Evolutionary conservation across 2,797 vertebrate species (phyloP).

Genomic region (Acestrorhynchus altus): DNA sequence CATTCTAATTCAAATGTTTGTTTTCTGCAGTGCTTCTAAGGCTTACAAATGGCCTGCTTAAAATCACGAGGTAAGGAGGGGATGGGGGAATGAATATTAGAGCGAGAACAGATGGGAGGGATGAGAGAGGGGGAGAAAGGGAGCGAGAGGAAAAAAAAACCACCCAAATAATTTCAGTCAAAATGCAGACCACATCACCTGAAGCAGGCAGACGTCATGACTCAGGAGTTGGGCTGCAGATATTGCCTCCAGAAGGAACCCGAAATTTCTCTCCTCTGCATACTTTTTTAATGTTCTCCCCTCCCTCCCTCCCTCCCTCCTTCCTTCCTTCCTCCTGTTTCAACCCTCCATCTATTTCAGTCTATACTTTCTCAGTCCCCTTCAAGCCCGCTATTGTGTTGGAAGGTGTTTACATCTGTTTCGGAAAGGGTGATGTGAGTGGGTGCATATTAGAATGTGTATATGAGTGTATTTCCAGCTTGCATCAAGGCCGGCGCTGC

Average conservation of each 20-base stretch:
- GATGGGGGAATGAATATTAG: conserved; percentile 5
- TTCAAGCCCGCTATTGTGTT: not conserved
- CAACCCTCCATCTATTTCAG: not conserved
- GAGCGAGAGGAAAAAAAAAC: not conserved
- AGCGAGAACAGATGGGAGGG: conserved; percentile 11
- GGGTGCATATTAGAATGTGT: not conserved
- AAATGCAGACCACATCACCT: conserved; percentile 37
- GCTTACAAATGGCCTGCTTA: conserved; percentile 58
- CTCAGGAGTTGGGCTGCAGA: conserved; percentile 9
- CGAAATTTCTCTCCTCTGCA: not conserved
- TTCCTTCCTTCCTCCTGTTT: not conserved
- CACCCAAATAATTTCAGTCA: conserved; percentile 24
- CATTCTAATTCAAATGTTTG: conserved; percentile 68
- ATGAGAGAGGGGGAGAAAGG: not conserved
- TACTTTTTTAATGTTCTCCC: not conserved
- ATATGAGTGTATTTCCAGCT: conserved; percentile 2
- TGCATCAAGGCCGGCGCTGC: not conserved
- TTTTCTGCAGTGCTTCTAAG: conserved; percentile 59
- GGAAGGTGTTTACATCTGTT: not conserved
- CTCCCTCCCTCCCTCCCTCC: not conserved
- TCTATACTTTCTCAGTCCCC: not conserved
- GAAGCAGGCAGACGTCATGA: conserved; percentile 37
- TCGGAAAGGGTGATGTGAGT: not conserved
- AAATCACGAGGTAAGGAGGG: conserved; percentile 45
- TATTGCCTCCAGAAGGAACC: conserved; percentile 8